Conservation (phyloP, 2,888 invertebrate genomes). For the Gymnoscelis rufifasciata region DNA sequence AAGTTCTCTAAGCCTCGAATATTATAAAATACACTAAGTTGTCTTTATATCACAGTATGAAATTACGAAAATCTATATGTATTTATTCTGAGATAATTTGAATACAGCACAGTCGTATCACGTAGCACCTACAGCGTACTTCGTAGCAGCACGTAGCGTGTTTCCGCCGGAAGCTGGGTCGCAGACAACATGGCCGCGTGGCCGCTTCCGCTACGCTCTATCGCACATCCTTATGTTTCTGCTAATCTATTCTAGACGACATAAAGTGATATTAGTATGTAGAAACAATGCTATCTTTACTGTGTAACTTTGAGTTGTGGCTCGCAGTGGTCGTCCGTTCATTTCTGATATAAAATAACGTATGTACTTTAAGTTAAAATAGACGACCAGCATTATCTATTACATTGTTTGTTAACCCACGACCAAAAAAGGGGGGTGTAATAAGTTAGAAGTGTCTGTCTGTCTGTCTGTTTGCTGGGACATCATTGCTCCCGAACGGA, state of each 20-base stretch:
- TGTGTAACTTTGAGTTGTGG: background rate
- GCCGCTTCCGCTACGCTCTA: slow-evolving; percentile 51
- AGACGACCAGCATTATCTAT: too few species aligned
- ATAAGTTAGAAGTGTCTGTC: too few species aligned
- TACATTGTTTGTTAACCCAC: too few species aligned
- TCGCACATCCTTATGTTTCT: slow-evolving; percentile 34
- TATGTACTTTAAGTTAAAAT: too few species aligned
- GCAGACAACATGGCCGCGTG: slow-evolving; percentile 57
- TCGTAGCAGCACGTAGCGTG: slow-evolving; percentile 28
- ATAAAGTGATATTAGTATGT: slow-evolving; percentile 3
- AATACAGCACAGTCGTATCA: background rate
- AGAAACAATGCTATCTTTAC: background rate
- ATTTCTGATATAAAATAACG: too few species aligned
- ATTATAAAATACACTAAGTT: too few species aligned
- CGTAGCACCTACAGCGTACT: slow-evolving; percentile 11
- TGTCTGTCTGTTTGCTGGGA: too few species aligned
- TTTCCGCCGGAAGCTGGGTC: slow-evolving; percentile 52
- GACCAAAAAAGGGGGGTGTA: too few species aligned
- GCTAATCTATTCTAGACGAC: slow-evolving; percentile 31
- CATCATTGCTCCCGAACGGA: too few species aligned
- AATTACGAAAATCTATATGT: too few species aligned
- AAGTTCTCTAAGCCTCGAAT: too few species aligned
- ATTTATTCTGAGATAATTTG: background rate
- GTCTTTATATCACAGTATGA: too few species aligned
- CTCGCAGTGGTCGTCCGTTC: background rate